A percentile compares a stretch with the other conserved stretches of the same genome.
phyloP scores from a whole-genome alignment of 2,888 invertebrate species.

The Gnatocerus cornutus region DNA sequence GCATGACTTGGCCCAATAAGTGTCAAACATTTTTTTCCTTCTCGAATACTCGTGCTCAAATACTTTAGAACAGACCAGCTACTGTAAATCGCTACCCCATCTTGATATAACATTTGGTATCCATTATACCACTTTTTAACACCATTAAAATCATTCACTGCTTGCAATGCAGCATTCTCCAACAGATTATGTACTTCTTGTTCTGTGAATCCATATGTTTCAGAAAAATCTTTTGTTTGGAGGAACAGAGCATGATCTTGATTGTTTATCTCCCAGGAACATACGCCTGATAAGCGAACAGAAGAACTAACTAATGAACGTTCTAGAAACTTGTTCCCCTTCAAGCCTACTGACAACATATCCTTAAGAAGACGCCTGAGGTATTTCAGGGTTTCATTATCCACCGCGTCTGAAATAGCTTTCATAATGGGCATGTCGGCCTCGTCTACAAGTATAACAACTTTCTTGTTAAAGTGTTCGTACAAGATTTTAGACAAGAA shows the following conservation, averaged over 20 bases:
- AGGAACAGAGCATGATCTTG: conserved; percentile 31
- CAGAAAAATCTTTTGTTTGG: conserved; percentile 29
- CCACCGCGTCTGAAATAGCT: conserved; percentile 15
- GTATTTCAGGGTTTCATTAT: conserved; percentile 28
- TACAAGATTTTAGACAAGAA: conserved; percentile 43
- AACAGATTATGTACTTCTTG: conserved; percentile 40
- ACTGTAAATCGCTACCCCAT: conserved; percentile 42
- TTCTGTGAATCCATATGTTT: conserved; percentile 42
- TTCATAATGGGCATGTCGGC: conserved; percentile 38
- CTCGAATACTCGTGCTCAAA: conserved; percentile 33
- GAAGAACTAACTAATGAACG: conserved; percentile 38
- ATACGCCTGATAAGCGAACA: conserved; percentile 40
- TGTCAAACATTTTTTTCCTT: conserved; percentile 28
- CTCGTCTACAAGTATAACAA: conserved; percentile 44
- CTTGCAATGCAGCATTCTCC: conserved; percentile 30
- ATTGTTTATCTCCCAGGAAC: not conserved
- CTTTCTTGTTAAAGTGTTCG: conserved; percentile 44
- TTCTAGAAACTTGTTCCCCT: conserved; percentile 32
- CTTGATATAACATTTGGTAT: conserved; percentile 37
- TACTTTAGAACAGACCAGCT: conserved; percentile 43
- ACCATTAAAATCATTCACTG: conserved; percentile 35
- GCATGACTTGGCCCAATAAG: conserved; percentile 38
- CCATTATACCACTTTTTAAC: conserved; percentile 46
- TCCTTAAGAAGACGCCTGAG: conserved; percentile 17
- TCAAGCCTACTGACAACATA: conserved; percentile 37